Evolutionary conservation across 2,888 invertebrate genomes (phyloP).

Genomic region (Trichopoda pennipes): DNA sequence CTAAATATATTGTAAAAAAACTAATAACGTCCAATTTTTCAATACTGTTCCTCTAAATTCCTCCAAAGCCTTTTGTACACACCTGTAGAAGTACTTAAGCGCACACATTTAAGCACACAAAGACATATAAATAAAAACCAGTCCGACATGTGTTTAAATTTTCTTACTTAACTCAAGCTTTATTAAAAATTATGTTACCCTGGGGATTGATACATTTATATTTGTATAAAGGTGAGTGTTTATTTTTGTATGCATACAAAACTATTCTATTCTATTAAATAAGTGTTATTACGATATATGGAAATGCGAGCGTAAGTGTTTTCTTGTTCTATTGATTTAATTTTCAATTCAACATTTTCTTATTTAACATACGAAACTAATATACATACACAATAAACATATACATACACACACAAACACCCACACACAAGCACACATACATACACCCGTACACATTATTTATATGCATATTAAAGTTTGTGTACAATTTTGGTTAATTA

Average conservation of each 20-base stretch:
- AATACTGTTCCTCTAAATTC: too few species aligned
- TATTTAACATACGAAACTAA: slow-evolving; percentile 25
- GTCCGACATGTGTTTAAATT: slow-evolving; percentile 48
- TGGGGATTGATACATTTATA: slow-evolving; percentile 47
- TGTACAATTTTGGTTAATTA: slow-evolving; percentile 68
- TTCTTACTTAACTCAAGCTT: slow-evolving; percentile 53
- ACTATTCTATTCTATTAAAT: slow-evolving; percentile 5
- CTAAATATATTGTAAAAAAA: not conserved
- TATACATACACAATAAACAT: not conserved
- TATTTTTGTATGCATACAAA: not conserved
- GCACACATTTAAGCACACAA: not conserved
- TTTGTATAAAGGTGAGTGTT: not conserved
- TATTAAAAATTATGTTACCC: slow-evolving; percentile 67
- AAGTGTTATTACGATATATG: slow-evolving; percentile 10
- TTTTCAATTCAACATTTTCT: slow-evolving; percentile 54
- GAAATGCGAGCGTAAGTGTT: slow-evolving; percentile 27
- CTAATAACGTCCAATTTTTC: too few species aligned
- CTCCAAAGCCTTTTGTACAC: not conserved
- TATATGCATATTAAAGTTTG: slow-evolving; percentile 21
- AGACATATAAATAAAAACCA: not conserved
- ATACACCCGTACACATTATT: not conserved
- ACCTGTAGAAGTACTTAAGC: not conserved
- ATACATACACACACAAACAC: not conserved
- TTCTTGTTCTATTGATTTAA: slow-evolving; percentile 48
- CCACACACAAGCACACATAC: not conserved